Conservation (phyloP, 2,888 invertebrate genomes). For the Cryptocephalus moraei region DNA sequence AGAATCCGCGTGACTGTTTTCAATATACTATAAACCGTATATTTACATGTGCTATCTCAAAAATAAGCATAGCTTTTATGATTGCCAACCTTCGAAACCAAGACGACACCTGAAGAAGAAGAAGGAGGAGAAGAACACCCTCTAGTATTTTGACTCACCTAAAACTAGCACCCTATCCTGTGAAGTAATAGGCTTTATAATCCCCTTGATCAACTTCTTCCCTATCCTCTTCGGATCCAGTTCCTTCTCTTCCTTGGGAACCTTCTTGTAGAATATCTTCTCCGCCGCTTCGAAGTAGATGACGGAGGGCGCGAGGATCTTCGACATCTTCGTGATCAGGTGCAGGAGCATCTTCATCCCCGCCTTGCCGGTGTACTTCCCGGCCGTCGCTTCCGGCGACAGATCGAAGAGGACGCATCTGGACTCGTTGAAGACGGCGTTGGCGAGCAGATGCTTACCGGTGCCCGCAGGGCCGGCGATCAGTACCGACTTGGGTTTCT, state of each 20-base stretch:
- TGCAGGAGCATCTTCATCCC: constrained; percentile 56
- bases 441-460: constrained; percentile 61
- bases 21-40: too few species aligned
- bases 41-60: too few species aligned
- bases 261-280: constrained; percentile 57
- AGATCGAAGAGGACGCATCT: constrained; percentile 69
- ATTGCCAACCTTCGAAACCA: too few species aligned
- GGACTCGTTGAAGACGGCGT: constrained; percentile 66
- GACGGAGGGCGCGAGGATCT: constrained; percentile 60
- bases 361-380: constrained; percentile 59
- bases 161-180: constrained; percentile 60
- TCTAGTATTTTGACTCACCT: too few species aligned
- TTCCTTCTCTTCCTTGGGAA: constrained; percentile 51
- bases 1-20: too few species aligned
- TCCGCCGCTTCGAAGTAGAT: constrained; percentile 60
- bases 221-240: constrained; percentile 60
- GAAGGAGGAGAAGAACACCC: too few species aligned
- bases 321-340: constrained; percentile 55
- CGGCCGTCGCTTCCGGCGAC: constrained; percentile 55
- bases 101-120: too few species aligned
- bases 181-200: constrained; percentile 55
- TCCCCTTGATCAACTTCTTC: constrained; percentile 53
- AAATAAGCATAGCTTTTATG: too few species aligned
- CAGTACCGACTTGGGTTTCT: constrained; percentile 48
- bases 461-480: constrained; percentile 58